Percentiles rank a stretch among this genome's conserved stretches.
Conservation (phyloP, 2,888 invertebrate genomes). For the Mycalesis mineus region DNA sequence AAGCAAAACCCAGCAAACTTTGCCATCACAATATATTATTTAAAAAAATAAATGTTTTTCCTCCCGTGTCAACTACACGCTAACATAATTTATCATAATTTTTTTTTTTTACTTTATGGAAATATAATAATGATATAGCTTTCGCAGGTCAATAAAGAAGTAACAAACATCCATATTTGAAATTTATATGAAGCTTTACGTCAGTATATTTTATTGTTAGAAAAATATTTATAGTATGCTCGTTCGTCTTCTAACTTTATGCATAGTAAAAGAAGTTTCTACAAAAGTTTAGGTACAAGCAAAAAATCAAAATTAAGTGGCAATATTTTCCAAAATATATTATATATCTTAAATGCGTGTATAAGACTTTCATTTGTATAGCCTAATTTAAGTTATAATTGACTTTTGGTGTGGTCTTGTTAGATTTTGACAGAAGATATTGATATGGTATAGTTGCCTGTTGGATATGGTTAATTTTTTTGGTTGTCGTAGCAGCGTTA, state of each 20-base stretch:
- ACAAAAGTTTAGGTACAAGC: conserved; percentile 5
- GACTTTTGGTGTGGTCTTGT: conserved; percentile 61
- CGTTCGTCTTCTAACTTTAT: neutral
- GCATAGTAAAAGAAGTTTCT: conserved; percentile 4
- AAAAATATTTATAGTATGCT: conserved; percentile 5
- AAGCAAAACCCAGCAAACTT: too few species aligned
- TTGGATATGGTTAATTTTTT: conserved; percentile 41
- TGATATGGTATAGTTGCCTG: conserved; percentile 49
- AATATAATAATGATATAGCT: neutral
- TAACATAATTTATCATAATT: neutral
- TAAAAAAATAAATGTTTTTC: neutral
- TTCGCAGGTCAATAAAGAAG: neutral
- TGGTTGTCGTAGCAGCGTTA: conserved; percentile 6
- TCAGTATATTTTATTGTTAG: conserved; percentile 19
- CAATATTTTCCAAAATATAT: conserved; percentile 53
- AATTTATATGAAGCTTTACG: conserved; percentile 4
- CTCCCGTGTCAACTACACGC: neutral
- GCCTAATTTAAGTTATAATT: conserved; percentile 58
- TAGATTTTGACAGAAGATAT: conserved; percentile 39
- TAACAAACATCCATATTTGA: conserved; percentile 6
- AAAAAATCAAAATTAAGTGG: conserved; percentile 26
- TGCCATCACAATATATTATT: too few species aligned
- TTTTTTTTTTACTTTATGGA: neutral
- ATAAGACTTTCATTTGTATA: conserved; percentile 44
- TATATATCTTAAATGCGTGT: conserved; percentile 41